A percentile compares a stretch with the other conserved stretches of the same genome.
phyloP scores from a whole-genome alignment of 1,140 invertebrate species.

The Matsumurasca onukii region DNA sequence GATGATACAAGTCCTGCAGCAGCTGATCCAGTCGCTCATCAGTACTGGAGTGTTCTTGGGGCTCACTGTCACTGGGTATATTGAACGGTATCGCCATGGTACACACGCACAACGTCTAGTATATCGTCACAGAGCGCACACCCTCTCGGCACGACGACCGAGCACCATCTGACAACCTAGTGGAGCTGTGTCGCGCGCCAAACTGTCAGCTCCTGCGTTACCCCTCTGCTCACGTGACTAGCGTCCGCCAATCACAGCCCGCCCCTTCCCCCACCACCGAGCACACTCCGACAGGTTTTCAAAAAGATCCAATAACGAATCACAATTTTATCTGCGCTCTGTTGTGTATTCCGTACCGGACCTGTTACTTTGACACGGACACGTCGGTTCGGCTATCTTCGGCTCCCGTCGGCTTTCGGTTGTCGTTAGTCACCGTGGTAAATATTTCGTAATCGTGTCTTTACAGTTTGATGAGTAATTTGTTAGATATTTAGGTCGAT shows the following conservation, averaged over 20 bases:
- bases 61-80: constrained; percentile 47
- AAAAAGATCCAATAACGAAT: constrained; percentile 33
- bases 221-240: constrained; percentile 4
- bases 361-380: constrained; percentile 29
- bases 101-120: constrained; percentile 30
- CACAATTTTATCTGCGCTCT: constrained; percentile 26
- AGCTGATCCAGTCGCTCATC: constrained; percentile 41
- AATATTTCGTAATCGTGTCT: no score
- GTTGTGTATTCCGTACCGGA: constrained; percentile 12
- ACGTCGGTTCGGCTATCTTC: background rate
- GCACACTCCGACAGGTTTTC: constrained; percentile 29
- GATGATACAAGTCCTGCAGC: constrained; percentile 41
- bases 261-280: constrained; percentile 1
- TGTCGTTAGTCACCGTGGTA: no score
- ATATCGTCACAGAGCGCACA: constrained; percentile 28
- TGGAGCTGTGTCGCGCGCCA: constrained; percentile 17
- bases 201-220: constrained; percentile 21
- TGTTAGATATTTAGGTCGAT: no score
- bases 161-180: background rate
- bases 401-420: constrained; percentile 3
- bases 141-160: background rate
- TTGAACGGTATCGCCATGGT: constrained; percentile 50
- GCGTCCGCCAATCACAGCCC: background rate
- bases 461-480: no score
- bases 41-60: constrained; percentile 40